Base-by-base conservation (phyloP, 1,140 invertebrate genomes). In the Papilio glaucus region DNA sequence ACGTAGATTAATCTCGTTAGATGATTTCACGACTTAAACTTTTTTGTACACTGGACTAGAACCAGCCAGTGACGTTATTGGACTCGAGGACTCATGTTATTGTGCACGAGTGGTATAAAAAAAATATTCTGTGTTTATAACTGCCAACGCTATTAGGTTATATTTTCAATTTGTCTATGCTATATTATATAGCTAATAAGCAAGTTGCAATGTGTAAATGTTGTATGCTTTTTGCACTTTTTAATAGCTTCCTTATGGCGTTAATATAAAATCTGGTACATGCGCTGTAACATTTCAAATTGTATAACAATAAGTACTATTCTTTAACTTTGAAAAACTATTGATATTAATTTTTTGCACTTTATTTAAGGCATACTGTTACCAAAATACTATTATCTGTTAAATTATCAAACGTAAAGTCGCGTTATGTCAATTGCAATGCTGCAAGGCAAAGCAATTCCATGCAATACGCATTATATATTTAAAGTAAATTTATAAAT, bases 351-450 rank as follows among this genome's bases (percentile, higher is more conserved):
- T 7, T 15, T 9, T 57, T 57, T 57, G 49, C 49, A 57, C 49
- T 57, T 57, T 26, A 57, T 10, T 57, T 57, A 57, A 57, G 49
- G 49, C 49, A 57, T 57, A 24, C 21, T 24, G 49, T 24, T 57
- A 57, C 12, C 13, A 57, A 33, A 7, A 49, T 21, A 18, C 21
- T 49, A 57, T 24, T 24, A 57, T 57, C 49, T 57, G 49, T 12
- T 53, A 9, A 53, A 57, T 24, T 57, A 24, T 12, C 15, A 9
- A 57, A 57, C 49, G 49, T 24, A 57, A 57, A 3, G 29, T 33
- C 29, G 6, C 29, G 6, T 33, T 33, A 57, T 5, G 18, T 24
- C 49, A 53, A 9, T 53, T 21, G n/a, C 29, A 33, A 24, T 18
- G 49, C 18, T 53, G 49, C 9, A 12, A 53, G 24, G 49, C 49